phyloP scores from a whole-genome alignment of 1,140 invertebrate species.

The Tetragnatha versicolor region DNA sequence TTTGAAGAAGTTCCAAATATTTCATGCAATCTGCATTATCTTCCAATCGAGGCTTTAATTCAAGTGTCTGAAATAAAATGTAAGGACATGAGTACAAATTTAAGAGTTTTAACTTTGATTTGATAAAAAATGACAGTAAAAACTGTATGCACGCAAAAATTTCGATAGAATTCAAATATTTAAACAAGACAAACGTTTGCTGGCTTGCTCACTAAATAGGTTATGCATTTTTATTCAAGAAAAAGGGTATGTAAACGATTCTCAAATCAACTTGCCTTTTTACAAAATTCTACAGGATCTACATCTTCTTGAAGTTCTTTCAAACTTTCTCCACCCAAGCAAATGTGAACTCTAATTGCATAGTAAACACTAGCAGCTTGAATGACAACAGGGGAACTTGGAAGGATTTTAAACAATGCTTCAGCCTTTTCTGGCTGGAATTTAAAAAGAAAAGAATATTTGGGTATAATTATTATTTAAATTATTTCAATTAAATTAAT shows the following conservation, averaged over 20 bases:
- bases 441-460: background rate
- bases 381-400: slow-evolving; percentile 61
- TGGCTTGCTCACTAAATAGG: too few species aligned
- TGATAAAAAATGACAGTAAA: too few species aligned
- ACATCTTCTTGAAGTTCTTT: background rate
- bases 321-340: background rate
- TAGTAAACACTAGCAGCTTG: slow-evolving; percentile 64
- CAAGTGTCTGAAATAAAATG: background rate
- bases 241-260: too few species aligned
- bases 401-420: slow-evolving; percentile 60
- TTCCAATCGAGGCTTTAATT: background rate
- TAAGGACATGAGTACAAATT: slow-evolving; percentile 56
- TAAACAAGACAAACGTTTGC: too few species aligned
- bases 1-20: slow-evolving; percentile 57
- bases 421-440: slow-evolving; percentile 59
- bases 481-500: too few species aligned
- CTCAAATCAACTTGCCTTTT: too few species aligned
- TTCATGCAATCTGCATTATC: background rate
- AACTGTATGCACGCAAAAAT: too few species aligned
- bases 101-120: too few species aligned
- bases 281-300: slow-evolving; percentile 14
- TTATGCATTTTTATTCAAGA: too few species aligned
- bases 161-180: too few species aligned
- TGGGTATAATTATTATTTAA: too few species aligned
- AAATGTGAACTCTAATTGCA: slow-evolving; percentile 59